Evolutionary conservation across 2,888 invertebrate genomes (phyloP), one percentile per base, ranked within the genome.

Genomic region (Agonopterix heracliana): DNA sequence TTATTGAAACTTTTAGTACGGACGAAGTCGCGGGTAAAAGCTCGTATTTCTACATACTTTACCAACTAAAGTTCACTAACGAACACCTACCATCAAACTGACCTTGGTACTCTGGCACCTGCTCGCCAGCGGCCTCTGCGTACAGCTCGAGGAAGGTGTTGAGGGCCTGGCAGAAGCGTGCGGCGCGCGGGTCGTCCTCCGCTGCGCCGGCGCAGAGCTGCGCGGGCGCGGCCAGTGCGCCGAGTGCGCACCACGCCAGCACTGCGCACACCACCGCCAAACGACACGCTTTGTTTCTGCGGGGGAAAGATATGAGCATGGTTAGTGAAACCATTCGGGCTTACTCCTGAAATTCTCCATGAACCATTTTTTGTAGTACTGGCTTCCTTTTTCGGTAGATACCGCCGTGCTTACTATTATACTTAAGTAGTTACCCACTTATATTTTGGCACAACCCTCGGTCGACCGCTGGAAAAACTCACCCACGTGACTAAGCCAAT

Each of bases 91-190:
- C 26, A 26, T 26, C 26, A 26, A 26, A 26, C 26, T 17, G 59
- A 87, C 89, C 86, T 78, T 88, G 87, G 51, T 87, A 87, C 53
- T 88, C 84, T 0, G 85, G 85, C 81, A 90, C 88, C 80, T 91
- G 77, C 73, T 91, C 81, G 61, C 90, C 78, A 63, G 89, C 78
- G 56, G 92, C 92, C 76, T 92, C 91, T 5, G 91, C 92, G 48
- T 90, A 90, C 46, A 92, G 88, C 61, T 92, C 91, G 44, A 91
- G 88, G 80, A 92, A 90, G 58, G 91, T 92, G 64, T 91, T 90
- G n/a, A 93, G 88, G 5, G 92, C 91, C 58, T 90, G 90, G 68
- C 93, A 93, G 74, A 93, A 90, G 57, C 92, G 87, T 44, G 92
- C 90, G 61, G 91, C 90, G 26, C 91, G 89, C 1, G 92, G 91